Conservation (phyloP, 2,113 vertebrate species). For the Ploceus nigricollis region DNA sequence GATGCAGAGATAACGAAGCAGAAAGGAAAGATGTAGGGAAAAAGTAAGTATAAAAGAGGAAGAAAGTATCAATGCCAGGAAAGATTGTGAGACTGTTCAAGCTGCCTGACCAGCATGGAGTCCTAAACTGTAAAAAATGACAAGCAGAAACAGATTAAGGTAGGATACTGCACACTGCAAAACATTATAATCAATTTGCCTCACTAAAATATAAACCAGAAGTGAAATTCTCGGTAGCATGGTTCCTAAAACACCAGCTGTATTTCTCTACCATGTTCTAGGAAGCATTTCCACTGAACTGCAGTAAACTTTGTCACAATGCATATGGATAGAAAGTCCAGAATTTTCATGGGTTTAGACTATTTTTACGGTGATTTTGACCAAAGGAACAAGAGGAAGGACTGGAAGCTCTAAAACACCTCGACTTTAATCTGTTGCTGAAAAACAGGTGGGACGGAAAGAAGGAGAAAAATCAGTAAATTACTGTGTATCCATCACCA, state of each 20-base stretch:
- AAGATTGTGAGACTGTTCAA: not conserved
- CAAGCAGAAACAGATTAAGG: not conserved
- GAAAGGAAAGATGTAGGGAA: not conserved
- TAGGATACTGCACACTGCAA: not conserved
- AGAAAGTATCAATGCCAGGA: not conserved
- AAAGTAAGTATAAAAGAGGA: not conserved
- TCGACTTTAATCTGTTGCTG: not conserved
- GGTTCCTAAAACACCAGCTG: not conserved
- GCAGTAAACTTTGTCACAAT: not conserved
- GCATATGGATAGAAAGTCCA: not conserved
- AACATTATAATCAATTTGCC: not conserved
- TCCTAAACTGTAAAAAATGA: not conserved
- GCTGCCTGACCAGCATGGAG: not conserved
- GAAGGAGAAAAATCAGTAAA: not conserved
- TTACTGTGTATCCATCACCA: not conserved
- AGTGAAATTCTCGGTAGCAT: not conserved
- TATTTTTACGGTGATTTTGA: not conserved
- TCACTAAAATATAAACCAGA: not conserved
- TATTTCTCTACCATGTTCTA: not conserved
- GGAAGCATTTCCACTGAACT: not conserved
- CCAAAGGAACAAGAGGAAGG: not conserved
- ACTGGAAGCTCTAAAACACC: not conserved
- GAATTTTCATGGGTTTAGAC: not conserved
- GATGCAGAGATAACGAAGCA: not conserved
- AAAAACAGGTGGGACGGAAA: not conserved